Conservation (phyloP, 2,888 invertebrate species). For the Carpatolechia fugitivella region DNA sequence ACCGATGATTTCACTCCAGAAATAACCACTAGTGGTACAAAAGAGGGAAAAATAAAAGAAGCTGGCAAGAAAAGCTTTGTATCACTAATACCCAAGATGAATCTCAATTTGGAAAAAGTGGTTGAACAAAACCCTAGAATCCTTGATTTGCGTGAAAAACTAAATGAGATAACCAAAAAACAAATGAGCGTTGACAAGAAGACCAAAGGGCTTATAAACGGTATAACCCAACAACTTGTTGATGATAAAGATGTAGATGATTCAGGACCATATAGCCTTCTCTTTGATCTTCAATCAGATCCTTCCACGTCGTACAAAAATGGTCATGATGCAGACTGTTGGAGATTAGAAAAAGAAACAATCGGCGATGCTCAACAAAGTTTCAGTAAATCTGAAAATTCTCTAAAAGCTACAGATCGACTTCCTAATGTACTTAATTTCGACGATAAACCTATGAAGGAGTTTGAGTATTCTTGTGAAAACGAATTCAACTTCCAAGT, state of each 20-base stretch:
- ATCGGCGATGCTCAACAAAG: conserved; percentile 36
- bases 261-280: conserved; percentile 81
- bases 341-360: conserved; percentile 44
- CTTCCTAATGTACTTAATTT: conserved; percentile 68
- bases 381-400: conserved; percentile 39
- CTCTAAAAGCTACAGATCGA: conserved; percentile 55
- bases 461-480: conserved; percentile 74
- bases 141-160: conserved; percentile 66
- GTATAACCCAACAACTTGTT: conserved; percentile 63
- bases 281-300: conserved; percentile 73
- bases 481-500: conserved; percentile 52
- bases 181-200: conserved; percentile 63
- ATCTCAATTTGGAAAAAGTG: conserved; percentile 62
- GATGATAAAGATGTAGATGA: conserved; percentile 69
- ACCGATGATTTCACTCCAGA: conserved; percentile 42
- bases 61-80: conserved; percentile 57
- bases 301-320: conserved; percentile 55
- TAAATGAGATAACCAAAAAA: conserved; percentile 69
- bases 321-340: conserved; percentile 38
- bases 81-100: conserved; percentile 71
- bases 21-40: conserved; percentile 38
- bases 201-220: conserved; percentile 65
- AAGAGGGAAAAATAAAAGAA: conserved; percentile 38
- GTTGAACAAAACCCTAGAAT: conserved; percentile 69
- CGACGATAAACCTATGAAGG: conserved; percentile 69